Evolutionary conservation across 2,888 invertebrate species (phyloP).

Genomic region (Agriopis marginaria): DNA sequence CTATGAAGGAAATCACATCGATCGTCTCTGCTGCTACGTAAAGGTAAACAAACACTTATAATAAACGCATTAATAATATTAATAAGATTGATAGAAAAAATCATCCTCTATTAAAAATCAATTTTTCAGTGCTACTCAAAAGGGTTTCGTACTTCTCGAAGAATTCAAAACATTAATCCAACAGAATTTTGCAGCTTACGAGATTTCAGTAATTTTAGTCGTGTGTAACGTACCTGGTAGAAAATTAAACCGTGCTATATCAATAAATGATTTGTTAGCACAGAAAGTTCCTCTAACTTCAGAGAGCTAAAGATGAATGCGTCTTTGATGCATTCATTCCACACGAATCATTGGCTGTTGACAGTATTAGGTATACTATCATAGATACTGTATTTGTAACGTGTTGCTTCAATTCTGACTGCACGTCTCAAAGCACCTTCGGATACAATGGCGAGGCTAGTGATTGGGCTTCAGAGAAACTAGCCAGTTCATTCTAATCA

Average conservation of each 20-base stretch:
- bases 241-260: neutral
- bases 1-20: neutral
- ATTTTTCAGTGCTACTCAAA: too few relatives aligned
- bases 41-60: neutral
- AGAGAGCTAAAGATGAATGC: neutral
- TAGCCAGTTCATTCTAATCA: neutral
- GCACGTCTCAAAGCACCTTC: conserved; percentile 29
- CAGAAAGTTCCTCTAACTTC: neutral
- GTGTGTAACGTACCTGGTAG: too few relatives aligned
- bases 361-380: neutral
- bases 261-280: neutral
- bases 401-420: conserved; percentile 40
- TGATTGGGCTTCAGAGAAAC: conserved; percentile 17
- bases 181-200: too few relatives aligned
- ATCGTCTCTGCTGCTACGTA: neutral
- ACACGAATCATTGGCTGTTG: neutral
- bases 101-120: too few relatives aligned
- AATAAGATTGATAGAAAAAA: too few relatives aligned
- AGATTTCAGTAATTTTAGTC: too few relatives aligned
- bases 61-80: too few relatives aligned
- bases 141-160: too few relatives aligned
- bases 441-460: conserved; percentile 5
- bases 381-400: conserved; percentile 5
- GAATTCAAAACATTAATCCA: too few relatives aligned
- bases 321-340: neutral